Evolutionary conservation across 92 coral and sea anemone species (phyloP), one percentile per base, ranked within the genome.

Genomic region (Plumapathes pennacea): DNA sequence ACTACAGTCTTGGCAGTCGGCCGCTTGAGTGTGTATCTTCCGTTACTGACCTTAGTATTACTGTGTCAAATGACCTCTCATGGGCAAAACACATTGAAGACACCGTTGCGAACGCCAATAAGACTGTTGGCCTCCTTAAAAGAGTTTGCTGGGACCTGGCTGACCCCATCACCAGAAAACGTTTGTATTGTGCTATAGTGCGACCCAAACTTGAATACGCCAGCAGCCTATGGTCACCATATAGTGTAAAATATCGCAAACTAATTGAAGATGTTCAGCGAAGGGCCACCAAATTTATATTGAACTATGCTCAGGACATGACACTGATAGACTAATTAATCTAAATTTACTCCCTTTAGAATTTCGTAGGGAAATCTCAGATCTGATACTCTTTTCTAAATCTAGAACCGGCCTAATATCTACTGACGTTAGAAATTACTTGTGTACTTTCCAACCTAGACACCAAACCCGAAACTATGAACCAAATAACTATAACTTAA

Each of bases 201-300:
- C 41, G 72, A 18, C 59, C 72, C 8, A 62, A 62, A 29, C 41
- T 62, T 0, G 73, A 63, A 40, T 63, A 74, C 20, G 17, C 38
- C 28, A 62, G 66, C 36, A 60, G 41, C 39, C 13, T 72, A 36
- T 61, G 70, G 80, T 72, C 71, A 3, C 71, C 80, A 0, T 48
- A 55, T 38, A 76, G 74, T 9, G 12, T 48, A 1, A 63, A 74
- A 25, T 62, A 67, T 25, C 77, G 84, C 4, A 44, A 63, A 9
- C 31, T 50, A 32, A 6, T 77, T 0, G 64, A 59, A 23, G 27
- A 77, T 15, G 62, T 76, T 5, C 76, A 66, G 28, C 53, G 67
- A 44, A n/a, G n/a, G n/a, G 73, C 74, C 4, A 63, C 45, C 0
- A 59, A 59, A 40, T 42, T 41, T 40, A 60, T 60, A 4, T 28